Evolutionary conservation across 2,888 invertebrate genomes (phyloP), one percentile per base, ranked within the genome.

Genomic region (Ligdia adustata): DNA sequence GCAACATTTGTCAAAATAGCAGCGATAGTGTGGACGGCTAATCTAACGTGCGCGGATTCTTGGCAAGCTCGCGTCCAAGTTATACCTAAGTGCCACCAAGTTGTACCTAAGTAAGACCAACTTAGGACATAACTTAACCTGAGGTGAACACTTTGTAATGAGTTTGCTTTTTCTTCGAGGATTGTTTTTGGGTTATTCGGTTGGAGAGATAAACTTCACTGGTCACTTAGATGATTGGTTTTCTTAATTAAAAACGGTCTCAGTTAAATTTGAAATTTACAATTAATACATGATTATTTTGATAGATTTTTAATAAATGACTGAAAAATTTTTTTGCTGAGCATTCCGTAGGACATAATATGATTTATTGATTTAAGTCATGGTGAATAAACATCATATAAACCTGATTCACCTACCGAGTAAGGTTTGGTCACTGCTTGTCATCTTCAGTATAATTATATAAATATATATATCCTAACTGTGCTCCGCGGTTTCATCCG

Each of bases 141-240:
- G 53, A 61, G 55, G 55, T 61, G 56, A 55, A 48, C 43, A 47
- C 55, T 58, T 53, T 13, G 44, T 57, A 61, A 61, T 58, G 58
- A 58, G 55, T 58, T 61, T 48, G 49, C 52, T 52, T 50, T 55
- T 54, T 51, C 41, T 31, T 37, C 3, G 26, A n/a, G 11, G 35
- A 35, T 47, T 44, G 52, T 48, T 44, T 49, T 43, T 49, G 33
- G 38, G 48, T 33, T 47, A 41, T 37, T 13, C 33, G 6, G 26
- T 27, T 35, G 34, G 41, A 26, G 40, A 32, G 26, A 16, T 6
- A 22, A 14, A 27, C 15, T 31, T 46, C 15, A 1, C 40, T 31
- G 14, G 27, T 32, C 38, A 38, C 33, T 38, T 16, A 34, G 28
- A 9, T 20, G 22, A 45, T 39, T 33, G 15, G 11, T 33, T 45